These are phyloP conservation scores for Morone chrysops DNA, from an alignment of 2,113 vertebrate species.

Conservation along the genomic window DNA sequence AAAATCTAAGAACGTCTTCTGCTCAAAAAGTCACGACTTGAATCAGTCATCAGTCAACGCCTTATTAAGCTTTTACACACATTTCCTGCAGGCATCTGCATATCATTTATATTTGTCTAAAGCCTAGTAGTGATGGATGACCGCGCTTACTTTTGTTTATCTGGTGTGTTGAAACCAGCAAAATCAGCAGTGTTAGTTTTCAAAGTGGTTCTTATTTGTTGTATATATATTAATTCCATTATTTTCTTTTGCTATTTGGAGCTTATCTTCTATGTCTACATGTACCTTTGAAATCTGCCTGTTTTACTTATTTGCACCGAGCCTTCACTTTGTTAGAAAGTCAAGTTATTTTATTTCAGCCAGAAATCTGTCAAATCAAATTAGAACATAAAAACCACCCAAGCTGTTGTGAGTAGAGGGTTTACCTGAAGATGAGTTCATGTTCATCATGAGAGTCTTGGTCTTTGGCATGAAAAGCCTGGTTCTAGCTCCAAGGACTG, in stretches of 20 bases:
- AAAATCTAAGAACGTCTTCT: constrained; percentile 28
- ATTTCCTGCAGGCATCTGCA: constrained; percentile 6
- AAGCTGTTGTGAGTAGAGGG: background rate
- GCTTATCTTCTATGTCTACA: background rate
- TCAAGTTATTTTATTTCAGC: background rate
- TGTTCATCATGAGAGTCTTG: background rate
- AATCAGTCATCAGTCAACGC: constrained; percentile 45
- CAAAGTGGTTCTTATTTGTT: background rate
- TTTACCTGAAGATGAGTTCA: background rate
- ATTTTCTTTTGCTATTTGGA: background rate
- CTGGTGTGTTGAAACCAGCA: background rate
- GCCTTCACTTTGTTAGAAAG: background rate
- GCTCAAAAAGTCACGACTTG: constrained; percentile 23
- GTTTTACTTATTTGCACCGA: background rate
- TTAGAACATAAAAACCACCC: background rate
- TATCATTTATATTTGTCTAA: background rate
- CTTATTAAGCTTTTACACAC: constrained; percentile 7
- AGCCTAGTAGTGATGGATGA: background rate
- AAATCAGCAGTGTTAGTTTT: background rate
- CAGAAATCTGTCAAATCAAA: background rate
- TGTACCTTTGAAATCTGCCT: background rate
- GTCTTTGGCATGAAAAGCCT: background rate
- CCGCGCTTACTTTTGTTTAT: background rate
- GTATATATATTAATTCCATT: background rate
- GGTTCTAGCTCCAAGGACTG: background rate